phyloP scores from a whole-genome alignment of 92 coral and sea anemone genomes.

The Zoanthus sansibaricus region DNA sequence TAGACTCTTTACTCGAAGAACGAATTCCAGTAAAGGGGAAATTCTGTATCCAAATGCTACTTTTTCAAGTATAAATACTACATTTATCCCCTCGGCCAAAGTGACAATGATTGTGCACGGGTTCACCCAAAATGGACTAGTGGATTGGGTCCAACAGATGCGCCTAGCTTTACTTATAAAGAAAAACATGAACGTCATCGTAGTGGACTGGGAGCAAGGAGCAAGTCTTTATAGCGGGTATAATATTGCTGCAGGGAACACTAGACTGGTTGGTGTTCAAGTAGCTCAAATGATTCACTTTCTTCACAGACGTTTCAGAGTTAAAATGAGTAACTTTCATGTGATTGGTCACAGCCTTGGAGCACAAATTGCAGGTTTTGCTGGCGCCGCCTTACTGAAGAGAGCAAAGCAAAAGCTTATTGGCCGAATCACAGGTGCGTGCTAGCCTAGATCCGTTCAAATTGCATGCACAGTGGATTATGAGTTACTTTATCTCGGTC shows the following conservation, averaged over 20 bases:
- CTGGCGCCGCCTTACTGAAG: conserved; percentile 61
- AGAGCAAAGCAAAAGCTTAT: conserved; percentile 46
- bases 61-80: conserved; percentile 52
- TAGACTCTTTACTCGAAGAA: conserved; percentile 67
- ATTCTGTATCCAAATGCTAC: conserved; percentile 46
- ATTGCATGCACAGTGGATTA: neutral
- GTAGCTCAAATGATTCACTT: conserved; percentile 65
- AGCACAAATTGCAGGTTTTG: conserved; percentile 87
- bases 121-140: conserved; percentile 71
- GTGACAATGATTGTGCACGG: conserved; percentile 84
- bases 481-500: too few species aligned
- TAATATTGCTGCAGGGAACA: conserved; percentile 78
- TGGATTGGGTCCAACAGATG: conserved; percentile 77
- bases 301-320: conserved; percentile 53
- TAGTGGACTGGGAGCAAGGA: conserved; percentile 87
- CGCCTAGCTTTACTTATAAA: conserved; percentile 69
- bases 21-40: conserved; percentile 46
- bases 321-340: conserved; percentile 59
- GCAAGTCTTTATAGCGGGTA: conserved; percentile 57
- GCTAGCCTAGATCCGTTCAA: neutral
- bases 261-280: conserved; percentile 82
- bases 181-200: conserved; percentile 75
- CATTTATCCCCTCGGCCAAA: conserved; percentile 62
- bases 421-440: conserved; percentile 81
- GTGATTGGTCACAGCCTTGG: conserved; percentile 91